A percentile compares a stretch with the other conserved stretches of the same genome.
phyloP scores from a whole-genome alignment of 2,888 invertebrate genomes.

The Dynastes hyllus region DNA sequence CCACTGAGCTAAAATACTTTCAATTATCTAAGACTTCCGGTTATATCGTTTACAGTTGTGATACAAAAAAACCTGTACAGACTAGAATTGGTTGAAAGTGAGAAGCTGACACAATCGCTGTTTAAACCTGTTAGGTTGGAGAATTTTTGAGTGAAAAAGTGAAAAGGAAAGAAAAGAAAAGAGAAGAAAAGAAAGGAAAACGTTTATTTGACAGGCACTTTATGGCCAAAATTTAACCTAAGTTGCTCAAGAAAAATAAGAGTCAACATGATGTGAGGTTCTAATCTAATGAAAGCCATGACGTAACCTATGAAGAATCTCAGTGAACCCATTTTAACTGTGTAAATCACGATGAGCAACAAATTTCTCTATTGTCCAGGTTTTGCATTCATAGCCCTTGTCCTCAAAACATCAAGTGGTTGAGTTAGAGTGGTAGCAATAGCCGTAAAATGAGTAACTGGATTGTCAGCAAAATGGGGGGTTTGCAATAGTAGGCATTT shows the following conservation, averaged over 20 bases:
- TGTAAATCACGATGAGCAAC: conserved; percentile 82
- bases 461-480: conserved; percentile 86
- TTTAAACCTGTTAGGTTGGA: too few species aligned
- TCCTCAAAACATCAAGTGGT: conserved; percentile 98
- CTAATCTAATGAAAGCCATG: conserved; percentile 96
- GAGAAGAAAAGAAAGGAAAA: neutral
- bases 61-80: too few species aligned
- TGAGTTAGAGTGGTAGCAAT: conserved; percentile 93
- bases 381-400: conserved; percentile 97
- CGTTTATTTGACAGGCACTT: conserved; percentile 50
- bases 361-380: conserved; percentile 91
- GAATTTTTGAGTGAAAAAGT: too few species aligned
- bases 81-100: too few species aligned
- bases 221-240: conserved; percentile 82
- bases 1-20: too few species aligned
- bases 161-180: too few species aligned
- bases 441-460: conserved; percentile 89
- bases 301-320: conserved; percentile 98
- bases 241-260: conserved; percentile 98
- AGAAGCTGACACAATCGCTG: too few species aligned
- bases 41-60: too few species aligned
- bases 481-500: conserved; percentile 81
- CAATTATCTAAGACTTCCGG: too few species aligned
- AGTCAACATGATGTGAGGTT: conserved; percentile 97
- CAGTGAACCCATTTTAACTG: conserved; percentile 90